Base-by-base conservation (phyloP, 1,140 invertebrate genomes). In the Leptinotarsa defecta region DNA sequence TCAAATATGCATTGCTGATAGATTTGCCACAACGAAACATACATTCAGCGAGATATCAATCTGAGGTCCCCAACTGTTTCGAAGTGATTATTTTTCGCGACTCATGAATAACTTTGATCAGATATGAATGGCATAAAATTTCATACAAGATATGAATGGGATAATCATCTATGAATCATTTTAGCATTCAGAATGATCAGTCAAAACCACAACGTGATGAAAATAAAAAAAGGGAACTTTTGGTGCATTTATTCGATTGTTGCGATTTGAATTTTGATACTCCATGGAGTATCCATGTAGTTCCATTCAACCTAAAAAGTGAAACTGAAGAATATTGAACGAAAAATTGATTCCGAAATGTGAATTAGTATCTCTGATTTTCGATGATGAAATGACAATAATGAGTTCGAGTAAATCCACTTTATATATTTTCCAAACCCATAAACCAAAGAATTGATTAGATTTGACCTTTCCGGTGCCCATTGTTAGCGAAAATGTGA, bases 401-500 rank as follows among this genome's bases (percentile, higher is more conserved):
- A 57, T n/a, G 52, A 57, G n/a, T 57, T 0, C n/a, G 17, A 57
- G 52, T 17, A 13, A 57, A 57, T 57, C 52, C n/a, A 57, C 15
- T 17, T n/a, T 57, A 0, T 65, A 65, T n/a, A 69, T 17, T 24
- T 69, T 27, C 27, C 20, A 48, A 34, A 13, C 34, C 4, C n/a
- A 48, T 48, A 69, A 19, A 69, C 19, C 43, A 34, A 43, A 69
- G 68, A 69, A 69, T 48, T 69, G 68, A 43, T 69, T 48, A 48
- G 8, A 34, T 65, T 22, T 61, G 71, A 73, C 71, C 71, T 73
- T 73, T 64, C 48, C 43, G 22, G 70, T 63, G 22, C 43, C 63
- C 63, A 24, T 73, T 73, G 19, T 27, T 65, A 63, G 48, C 24
- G 27, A 73, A 64, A 73, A 34, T 65, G 61, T 64, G 71, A 73